Evolutionary conservation across 2,113 vertebrate species (phyloP).

Genomic region (Synodontis membranacea): DNA sequence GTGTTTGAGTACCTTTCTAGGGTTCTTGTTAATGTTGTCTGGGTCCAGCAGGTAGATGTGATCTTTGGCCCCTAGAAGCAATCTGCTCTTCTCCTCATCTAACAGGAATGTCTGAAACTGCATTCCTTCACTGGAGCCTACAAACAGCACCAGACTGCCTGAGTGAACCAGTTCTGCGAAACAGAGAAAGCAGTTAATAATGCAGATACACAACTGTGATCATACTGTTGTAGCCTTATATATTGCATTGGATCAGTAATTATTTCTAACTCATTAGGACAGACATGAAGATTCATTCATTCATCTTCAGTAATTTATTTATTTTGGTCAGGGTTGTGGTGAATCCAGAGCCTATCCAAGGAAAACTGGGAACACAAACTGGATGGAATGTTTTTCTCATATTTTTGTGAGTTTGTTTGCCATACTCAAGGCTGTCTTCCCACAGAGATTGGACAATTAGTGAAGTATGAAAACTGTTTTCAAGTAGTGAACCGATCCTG

Average conservation of each 20-base stretch:
- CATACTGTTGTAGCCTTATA: conserved; percentile 2
- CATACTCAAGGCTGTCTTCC: not conserved
- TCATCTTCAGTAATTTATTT: not conserved
- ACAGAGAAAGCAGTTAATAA: not conserved
- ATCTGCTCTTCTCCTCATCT: conserved; percentile 88
- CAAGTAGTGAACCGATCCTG: not conserved
- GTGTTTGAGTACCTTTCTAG: conserved; percentile 79
- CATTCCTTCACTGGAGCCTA: conserved; percentile 83
- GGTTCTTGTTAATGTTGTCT: conserved; percentile 84
- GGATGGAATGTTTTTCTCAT: not conserved
- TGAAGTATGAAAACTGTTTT: not conserved
- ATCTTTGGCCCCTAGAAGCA: conserved; percentile 88
- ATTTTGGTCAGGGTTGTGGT: not conserved
- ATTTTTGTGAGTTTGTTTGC: too few relatives aligned
- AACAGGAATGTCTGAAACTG: conserved; percentile 90
- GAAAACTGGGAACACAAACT: not conserved
- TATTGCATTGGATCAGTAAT: not conserved
- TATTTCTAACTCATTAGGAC: not conserved
- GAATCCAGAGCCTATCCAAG: not conserved
- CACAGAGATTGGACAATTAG: not conserved
- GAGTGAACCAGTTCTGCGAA: conserved; percentile 85
- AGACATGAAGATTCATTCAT: not conserved
- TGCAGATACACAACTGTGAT: conserved; percentile 15
- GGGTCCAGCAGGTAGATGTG: conserved; percentile 89
- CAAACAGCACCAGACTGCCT: conserved; percentile 85